These are phyloP conservation scores for Acestrorhynchus altus DNA, from an alignment of 2,797 vertebrate genomes.

Conservation along the genomic window DNA sequence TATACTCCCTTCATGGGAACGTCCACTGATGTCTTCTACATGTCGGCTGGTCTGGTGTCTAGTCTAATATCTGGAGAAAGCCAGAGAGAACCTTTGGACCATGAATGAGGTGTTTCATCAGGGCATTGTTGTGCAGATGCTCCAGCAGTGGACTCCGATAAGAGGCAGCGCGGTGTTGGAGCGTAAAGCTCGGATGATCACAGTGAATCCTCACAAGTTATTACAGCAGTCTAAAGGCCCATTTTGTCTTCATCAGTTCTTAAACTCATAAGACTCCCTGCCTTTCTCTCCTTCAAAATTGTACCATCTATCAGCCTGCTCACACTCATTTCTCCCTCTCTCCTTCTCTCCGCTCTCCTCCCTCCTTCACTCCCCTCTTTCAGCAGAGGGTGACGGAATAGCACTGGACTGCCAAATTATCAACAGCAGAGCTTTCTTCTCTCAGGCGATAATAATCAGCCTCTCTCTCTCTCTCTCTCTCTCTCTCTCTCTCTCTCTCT, in stretches of 20 bases:
- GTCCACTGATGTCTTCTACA: no score
- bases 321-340: constrained; percentile 49
- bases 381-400: constrained; percentile 66
- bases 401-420: constrained; percentile 69
- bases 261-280: constrained; percentile 81
- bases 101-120: constrained; percentile 10
- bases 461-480: constrained; percentile 49
- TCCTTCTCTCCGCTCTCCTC: constrained; percentile 14
- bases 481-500: constrained; percentile 43
- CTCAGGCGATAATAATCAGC: constrained; percentile 68
- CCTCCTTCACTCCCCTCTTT: constrained; percentile 54
- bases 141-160: constrained; percentile 37
- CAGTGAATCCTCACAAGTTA: constrained; percentile 73
- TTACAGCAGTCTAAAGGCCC: constrained; percentile 71
- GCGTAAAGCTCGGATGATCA: constrained; percentile 63
- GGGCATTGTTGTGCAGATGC: neutral
- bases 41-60: neutral
- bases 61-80: neutral
- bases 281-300: constrained; percentile 76
- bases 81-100: neutral
- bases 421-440: constrained; percentile 60
- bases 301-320: constrained; percentile 78
- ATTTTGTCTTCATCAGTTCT: constrained; percentile 84
- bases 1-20: no score
- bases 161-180: constrained; percentile 30